Base-by-base conservation (phyloP, 2,888 invertebrate species). In the Apotomis capreana region DNA sequence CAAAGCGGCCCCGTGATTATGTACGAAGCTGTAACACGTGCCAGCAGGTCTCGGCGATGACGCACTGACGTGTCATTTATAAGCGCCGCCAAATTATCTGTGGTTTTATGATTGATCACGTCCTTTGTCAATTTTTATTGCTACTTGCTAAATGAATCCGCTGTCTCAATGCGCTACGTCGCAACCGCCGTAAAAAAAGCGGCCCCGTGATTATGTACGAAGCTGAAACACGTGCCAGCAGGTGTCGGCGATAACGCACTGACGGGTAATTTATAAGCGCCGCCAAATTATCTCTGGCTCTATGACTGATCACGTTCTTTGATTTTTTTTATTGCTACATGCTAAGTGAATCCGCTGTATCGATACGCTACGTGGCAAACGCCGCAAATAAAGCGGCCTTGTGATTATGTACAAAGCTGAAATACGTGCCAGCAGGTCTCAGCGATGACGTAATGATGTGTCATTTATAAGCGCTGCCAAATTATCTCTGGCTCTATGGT, bases 331-430 rank as follows among this genome's bases (percentile, higher is more conserved):
- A 26, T 26, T 26, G 26, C 26, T 26, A 26, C 26, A 26, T 26
- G 26, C 26, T 26, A 59, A 59, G 52, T 70, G 46, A 26, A 52
- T 59, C 40, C 9, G 4, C 69, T 69, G 52, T 26, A 6, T 52
- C 3, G 37, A 4, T 44, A 26, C n/a, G 40, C 52, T 52, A 57
- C 40, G 15, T 51, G 13, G 9, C 54, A 36, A n/a, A 15, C n/a
- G 13, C 69, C 63, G 69, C 63, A 70, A 64, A 70, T 70, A 59
- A 64, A 70, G 63, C 63, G 58, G 10, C 10, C 49, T 26, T 36
- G 63, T 44, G 69, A 63, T 63, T 64, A 70, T 64, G 63, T 59
- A 64, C 52, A 26, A 26, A n/a, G 36, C 0, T 37, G 59, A 52
- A 59, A 60, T 59, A 70, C 70, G 36, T 65, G 36, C 61, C 12